These are phyloP conservation scores for Catocala fraxini DNA, from an alignment of 2,888 invertebrate species.

Conservation along the genomic window DNA sequence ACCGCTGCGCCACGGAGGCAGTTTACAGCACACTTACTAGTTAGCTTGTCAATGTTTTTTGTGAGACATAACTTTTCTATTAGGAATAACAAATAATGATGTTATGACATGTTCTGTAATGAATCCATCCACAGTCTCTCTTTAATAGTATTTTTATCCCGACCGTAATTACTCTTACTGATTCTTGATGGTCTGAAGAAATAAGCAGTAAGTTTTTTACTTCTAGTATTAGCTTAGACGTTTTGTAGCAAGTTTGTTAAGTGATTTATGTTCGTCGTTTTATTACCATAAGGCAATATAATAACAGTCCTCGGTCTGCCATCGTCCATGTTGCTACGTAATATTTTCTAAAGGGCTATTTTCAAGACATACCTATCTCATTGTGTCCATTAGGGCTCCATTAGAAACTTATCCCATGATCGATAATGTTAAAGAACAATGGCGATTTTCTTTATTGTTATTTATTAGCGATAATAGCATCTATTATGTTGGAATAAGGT, in stretches of 20 bases:
- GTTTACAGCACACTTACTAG: no score
- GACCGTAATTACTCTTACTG: no score
- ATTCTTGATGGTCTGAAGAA: no score
- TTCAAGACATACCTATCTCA: slow-evolving; percentile 26
- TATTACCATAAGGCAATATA: slow-evolving; percentile 20
- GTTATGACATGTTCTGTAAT: no score
- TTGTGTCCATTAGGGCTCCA: slow-evolving; percentile 47
- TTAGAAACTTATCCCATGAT: slow-evolving; percentile 48
- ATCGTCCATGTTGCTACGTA: slow-evolving; percentile 17
- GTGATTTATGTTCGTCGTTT: slow-evolving; percentile 8
- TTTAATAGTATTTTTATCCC: no score
- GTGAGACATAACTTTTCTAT: no score
- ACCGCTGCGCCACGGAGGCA: no score
- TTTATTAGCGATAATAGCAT: slow-evolving; percentile 38
- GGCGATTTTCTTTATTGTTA: slow-evolving; percentile 44
- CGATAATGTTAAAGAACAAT: slow-evolving; percentile 51
- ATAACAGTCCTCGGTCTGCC: slow-evolving; percentile 37
- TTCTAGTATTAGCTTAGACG: no score
- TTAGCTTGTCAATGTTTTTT: no score
- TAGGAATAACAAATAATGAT: no score
- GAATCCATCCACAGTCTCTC: no score
- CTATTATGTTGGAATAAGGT: slow-evolving; percentile 32
- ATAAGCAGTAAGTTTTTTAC: no score
- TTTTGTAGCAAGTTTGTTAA: background rate
- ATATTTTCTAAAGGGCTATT: slow-evolving; percentile 23